Evolutionary conservation across 2,888 invertebrate genomes (phyloP).

Genomic region (Drosophila demipolita): DNA sequence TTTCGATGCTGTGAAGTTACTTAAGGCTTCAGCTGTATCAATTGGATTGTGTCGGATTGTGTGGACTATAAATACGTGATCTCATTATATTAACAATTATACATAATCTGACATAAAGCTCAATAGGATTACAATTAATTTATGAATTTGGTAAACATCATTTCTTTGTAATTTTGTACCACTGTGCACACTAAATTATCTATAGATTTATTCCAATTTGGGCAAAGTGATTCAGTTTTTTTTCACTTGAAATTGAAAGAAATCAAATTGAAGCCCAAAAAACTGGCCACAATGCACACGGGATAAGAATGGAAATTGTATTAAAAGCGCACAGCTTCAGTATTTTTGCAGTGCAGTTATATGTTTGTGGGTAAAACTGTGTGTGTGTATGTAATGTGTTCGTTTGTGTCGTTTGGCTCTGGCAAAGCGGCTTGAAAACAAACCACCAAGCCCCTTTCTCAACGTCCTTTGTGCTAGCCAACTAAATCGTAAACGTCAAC

Average conservation of each 20-base stretch:
- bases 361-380: conserved; percentile 24
- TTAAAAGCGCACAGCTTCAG: conserved; percentile 51
- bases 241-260: conserved; percentile 23
- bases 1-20: conserved; percentile 11
- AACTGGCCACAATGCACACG: conserved; percentile 9
- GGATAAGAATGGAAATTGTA: conserved; percentile 46
- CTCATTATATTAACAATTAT: background rate
- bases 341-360: conserved; percentile 27
- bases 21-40: conserved; percentile 28
- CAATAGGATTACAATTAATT: background rate
- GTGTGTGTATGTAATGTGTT: conserved; percentile 9
- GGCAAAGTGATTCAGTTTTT: background rate
- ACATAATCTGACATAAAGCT: conserved; percentile 4
- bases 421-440: conserved; percentile 34
- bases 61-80: background rate
- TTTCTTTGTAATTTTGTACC: conserved; percentile 1
- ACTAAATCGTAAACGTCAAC: conserved; percentile 78
- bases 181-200: conserved; percentile 26
- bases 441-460: conserved; percentile 11
- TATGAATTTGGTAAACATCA: background rate
- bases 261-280: conserved; percentile 34
- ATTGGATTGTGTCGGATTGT: background rate
- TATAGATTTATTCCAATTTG: conserved; percentile 26
- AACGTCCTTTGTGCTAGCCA: conserved; percentile 25
- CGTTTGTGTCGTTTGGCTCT: conserved; percentile 14